Conservation (phyloP, 2,888 invertebrate species). For the Byasa hedistus region DNA sequence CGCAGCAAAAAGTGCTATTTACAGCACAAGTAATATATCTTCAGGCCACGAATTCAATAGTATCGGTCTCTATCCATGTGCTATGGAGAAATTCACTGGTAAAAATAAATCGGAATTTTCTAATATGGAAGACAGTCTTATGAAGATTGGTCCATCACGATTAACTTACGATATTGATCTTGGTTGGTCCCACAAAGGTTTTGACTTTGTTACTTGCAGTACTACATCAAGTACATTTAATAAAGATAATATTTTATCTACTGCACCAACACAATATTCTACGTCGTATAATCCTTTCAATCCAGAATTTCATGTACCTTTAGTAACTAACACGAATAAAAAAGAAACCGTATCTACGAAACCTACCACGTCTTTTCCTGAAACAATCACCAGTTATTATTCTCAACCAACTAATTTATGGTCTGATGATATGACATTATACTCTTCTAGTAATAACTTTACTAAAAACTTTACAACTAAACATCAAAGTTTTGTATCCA, state of each 20-base stretch:
- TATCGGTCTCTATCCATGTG: conserved; percentile 71
- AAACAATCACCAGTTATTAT: conserved; percentile 69
- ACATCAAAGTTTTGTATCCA: conserved; percentile 58
- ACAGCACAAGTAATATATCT: conserved; percentile 70
- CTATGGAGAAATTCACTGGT: conserved; percentile 69
- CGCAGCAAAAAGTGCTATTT: conserved; percentile 65
- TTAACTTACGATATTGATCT: conserved; percentile 74
- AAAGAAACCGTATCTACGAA: conserved; percentile 58
- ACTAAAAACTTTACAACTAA: conserved; percentile 56
- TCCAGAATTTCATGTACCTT: conserved; percentile 70
- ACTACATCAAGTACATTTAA: conserved; percentile 58
- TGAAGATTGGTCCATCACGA: conserved; percentile 72
- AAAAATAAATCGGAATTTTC: conserved; percentile 68
- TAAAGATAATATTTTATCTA: conserved; percentile 66
- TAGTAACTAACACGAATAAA: conserved; percentile 60
- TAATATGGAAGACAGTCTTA: conserved; percentile 69
- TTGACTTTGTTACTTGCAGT: conserved; percentile 70
- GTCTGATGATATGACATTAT: conserved; percentile 70
- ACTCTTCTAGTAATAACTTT: conserved; percentile 59
- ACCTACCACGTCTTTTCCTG: conserved; percentile 58
- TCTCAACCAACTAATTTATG: conserved; percentile 68
- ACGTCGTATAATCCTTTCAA: conserved; percentile 72
- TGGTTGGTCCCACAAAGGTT: conserved; percentile 74
- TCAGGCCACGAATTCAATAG: conserved; percentile 71
- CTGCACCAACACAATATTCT: conserved; percentile 57